A percentile compares a stretch with the other conserved stretches of the same genome.
phyloP scores from a whole-genome alignment of 2,113 vertebrate species.

The Dryoscopus gambensis region DNA sequence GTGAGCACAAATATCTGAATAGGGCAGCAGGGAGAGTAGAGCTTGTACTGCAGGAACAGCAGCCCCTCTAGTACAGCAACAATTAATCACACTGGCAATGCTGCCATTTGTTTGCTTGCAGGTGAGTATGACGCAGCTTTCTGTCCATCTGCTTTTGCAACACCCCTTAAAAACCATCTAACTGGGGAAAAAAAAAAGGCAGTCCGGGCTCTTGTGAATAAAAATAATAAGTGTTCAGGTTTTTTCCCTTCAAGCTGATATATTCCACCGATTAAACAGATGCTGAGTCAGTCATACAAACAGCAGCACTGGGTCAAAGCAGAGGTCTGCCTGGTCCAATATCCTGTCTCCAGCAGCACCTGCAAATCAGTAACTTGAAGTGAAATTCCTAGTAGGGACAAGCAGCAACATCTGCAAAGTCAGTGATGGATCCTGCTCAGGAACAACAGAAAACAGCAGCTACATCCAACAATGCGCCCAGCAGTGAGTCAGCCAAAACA shows the following conservation, averaged over 20 bases:
- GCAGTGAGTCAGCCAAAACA: background rate
- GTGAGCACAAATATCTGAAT: background rate
- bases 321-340: background rate
- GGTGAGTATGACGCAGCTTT: slow-evolving; percentile 35
- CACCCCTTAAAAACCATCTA: background rate
- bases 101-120: slow-evolving; percentile 36
- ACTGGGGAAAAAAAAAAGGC: background rate
- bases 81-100: slow-evolving; percentile 18
- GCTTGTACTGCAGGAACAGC: background rate
- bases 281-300: background rate
- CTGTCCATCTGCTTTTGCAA: slow-evolving; percentile 40
- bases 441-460: background rate
- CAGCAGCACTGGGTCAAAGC: background rate
- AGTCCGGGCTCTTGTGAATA: background rate
- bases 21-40: background rate
- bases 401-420: background rate
- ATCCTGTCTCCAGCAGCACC: background rate
- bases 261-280: background rate
- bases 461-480: background rate
- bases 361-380: background rate
- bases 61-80: background rate
- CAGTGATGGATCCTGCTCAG: background rate
- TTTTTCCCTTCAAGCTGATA: background rate
- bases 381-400: background rate
- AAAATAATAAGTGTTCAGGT: background rate